These are phyloP conservation scores for Rambutsinella grinnellia DNA, from an alignment of 2,888 invertebrate genomes.

Conservation along the genomic window DNA sequence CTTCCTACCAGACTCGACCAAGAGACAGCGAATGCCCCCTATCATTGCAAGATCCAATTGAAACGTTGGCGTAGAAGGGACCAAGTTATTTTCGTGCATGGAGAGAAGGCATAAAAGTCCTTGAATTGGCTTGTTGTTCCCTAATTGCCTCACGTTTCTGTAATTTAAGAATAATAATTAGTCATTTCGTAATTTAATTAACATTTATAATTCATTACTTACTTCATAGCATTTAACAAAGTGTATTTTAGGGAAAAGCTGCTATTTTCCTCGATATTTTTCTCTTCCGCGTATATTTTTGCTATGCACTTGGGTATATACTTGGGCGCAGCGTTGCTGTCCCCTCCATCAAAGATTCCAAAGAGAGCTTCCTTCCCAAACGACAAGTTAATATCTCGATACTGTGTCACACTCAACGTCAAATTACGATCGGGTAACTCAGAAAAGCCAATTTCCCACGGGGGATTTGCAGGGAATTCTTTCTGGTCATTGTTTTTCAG, in stretches of 20 bases:
- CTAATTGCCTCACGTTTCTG: constrained; percentile 64
- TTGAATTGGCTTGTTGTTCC: constrained; percentile 61
- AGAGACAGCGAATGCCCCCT: constrained; percentile 62
- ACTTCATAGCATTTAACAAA: constrained; percentile 81
- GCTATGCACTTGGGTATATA: constrained; percentile 81
- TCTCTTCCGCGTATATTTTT: constrained; percentile 83
- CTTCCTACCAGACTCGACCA: constrained; percentile 64
- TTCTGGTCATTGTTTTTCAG: constrained; percentile 52
- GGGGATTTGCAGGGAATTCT: constrained; percentile 69
- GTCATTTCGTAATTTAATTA: not conserved
- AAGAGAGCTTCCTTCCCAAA: constrained; percentile 81
- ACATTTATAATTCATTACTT: constrained; percentile 33
- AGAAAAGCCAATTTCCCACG: constrained; percentile 87
- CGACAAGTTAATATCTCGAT: constrained; percentile 63
- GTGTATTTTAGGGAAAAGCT: constrained; percentile 88
- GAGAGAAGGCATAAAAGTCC: constrained; percentile 63
- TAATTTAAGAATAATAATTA: not conserved
- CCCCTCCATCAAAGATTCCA: constrained; percentile 79
- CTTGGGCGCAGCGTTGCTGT: constrained; percentile 71
- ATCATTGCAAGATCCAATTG: constrained; percentile 64
- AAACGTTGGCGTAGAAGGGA: constrained; percentile 55
- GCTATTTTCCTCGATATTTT: constrained; percentile 84
- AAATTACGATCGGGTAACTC: constrained; percentile 80
- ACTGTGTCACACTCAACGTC: constrained; percentile 62
- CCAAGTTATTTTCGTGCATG: constrained; percentile 54